Percentiles rank a stretch among this genome's conserved stretches.
These are phyloP conservation scores for Ispidina lecontei DNA, from an alignment of 2,797 vertebrate species.

Conservation along the genomic window DNA sequence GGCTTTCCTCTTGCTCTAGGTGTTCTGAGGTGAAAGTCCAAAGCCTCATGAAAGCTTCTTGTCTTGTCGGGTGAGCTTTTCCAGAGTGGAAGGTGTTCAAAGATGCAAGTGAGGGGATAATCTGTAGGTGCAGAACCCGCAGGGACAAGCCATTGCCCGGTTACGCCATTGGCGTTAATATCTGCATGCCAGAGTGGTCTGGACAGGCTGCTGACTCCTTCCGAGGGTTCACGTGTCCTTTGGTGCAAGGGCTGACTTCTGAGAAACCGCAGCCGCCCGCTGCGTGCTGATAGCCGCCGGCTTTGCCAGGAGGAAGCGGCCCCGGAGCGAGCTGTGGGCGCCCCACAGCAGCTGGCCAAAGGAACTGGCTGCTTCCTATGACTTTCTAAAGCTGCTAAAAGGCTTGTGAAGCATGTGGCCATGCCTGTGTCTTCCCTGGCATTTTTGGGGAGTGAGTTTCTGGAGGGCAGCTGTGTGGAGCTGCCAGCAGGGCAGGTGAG, in stretches of 20 bases:
- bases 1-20: neutral
- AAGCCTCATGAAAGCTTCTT: neutral
- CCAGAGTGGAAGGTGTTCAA: neutral
- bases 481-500: neutral
- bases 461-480: neutral
- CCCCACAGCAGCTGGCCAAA: neutral
- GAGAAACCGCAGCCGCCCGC: slow-evolving; percentile 30
- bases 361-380: neutral
- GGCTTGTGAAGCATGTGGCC: neutral
- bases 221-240: neutral
- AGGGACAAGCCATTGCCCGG: neutral
- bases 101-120: rapidly evolving
- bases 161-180: neutral
- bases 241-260: neutral
- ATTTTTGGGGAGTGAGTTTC: neutral
- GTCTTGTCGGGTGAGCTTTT: neutral
- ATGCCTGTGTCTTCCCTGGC: rapidly evolving
- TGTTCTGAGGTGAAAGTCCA: neutral
- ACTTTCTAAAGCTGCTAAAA: neutral
- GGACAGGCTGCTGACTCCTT: neutral
- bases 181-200: neutral
- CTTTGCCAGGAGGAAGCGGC: slow-evolving; percentile 35
- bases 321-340: neutral
- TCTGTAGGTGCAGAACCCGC: neutral
- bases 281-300: neutral